These are phyloP conservation scores for Pempheris klunzingeri DNA, from an alignment of 2,797 vertebrate species.

Conservation along the genomic window DNA sequence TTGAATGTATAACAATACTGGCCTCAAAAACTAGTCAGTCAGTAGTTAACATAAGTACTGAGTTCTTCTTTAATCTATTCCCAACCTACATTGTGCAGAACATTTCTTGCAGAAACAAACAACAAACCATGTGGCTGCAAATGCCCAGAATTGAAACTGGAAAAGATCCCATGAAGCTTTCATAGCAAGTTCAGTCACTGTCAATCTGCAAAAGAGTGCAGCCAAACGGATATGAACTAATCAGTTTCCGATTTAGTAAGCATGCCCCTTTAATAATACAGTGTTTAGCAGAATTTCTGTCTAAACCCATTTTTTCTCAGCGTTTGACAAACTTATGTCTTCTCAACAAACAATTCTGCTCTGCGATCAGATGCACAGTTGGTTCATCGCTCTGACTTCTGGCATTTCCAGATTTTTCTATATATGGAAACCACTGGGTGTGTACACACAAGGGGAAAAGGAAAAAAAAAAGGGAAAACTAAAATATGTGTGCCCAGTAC, in stretches of 20 bases:
- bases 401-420: slow-evolving; percentile 14
- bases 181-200: not conserved
- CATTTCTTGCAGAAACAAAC: not conserved
- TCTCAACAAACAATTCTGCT: slow-evolving; percentile 13
- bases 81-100: not conserved
- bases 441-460: too few species aligned
- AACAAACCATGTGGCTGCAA: not conserved
- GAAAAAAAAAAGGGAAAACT: slow-evolving; percentile 2
- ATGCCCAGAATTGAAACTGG: not conserved
- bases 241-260: not conserved
- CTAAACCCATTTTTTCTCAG: slow-evolving; percentile 8
- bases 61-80: slow-evolving; percentile 1
- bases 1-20: not conserved
- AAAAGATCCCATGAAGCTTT: not conserved
- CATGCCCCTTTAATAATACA: not conserved
- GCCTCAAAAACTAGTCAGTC: not conserved
- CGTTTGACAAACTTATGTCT: not conserved
- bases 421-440: slow-evolving; percentile 14
- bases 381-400: slow-evolving; percentile 28
- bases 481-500: not conserved
- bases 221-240: not conserved
- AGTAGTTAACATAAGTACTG: not conserved
- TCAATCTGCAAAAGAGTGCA: not conserved
- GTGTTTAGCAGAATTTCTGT: not conserved
- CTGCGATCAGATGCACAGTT: slow-evolving; percentile 18